Conservation (phyloP, 2,888 invertebrate genomes). For the Lacanobia oleracea region DNA sequence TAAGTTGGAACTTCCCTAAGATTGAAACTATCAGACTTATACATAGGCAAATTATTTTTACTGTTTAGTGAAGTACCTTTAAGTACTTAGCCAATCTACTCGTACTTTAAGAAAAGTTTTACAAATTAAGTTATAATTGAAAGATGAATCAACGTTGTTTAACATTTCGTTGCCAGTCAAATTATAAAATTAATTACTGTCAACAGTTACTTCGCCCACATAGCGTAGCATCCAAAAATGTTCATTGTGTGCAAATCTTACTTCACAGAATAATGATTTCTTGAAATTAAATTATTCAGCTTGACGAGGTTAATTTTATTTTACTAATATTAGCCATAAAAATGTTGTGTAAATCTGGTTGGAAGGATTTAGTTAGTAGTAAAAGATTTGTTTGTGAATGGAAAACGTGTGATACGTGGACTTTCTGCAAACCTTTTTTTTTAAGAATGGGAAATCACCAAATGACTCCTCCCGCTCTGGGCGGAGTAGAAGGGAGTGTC, state of each 20-base stretch:
- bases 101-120: background rate
- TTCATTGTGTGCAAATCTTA: slow-evolving; percentile 63
- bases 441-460: no score
- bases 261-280: slow-evolving; percentile 60
- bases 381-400: no score
- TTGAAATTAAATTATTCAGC: slow-evolving; percentile 7
- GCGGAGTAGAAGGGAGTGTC: no score
- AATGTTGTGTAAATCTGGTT: no score
- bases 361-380: no score
- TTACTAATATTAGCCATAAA: no score
- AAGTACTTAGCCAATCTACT: no score
- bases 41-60: background rate
- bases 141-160: background rate
- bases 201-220: slow-evolving; percentile 17
- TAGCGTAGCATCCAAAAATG: slow-evolving; percentile 46
- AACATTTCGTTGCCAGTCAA: slow-evolving; percentile 1
- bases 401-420: no score
- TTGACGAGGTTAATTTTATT: slow-evolving; percentile 11
- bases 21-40: background rate
- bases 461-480: no score
- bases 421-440: no score
- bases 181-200: slow-evolving; percentile 3
- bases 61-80: no score
- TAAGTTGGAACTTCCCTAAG: no score
- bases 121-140: background rate